Conservation (phyloP, 1,140 invertebrate species). For the Capitella teleta region DNA sequence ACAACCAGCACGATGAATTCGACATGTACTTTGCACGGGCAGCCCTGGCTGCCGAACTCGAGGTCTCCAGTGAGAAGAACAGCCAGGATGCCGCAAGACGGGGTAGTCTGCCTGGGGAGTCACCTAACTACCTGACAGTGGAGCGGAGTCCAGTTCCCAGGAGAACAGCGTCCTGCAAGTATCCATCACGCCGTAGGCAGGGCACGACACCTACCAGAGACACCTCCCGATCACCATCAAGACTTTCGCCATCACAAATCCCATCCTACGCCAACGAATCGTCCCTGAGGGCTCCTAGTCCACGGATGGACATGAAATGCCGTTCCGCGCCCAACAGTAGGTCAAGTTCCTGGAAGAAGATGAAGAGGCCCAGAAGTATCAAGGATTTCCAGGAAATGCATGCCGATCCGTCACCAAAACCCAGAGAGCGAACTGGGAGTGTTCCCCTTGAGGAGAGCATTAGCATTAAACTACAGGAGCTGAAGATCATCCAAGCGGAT, state of each 20-base stretch:
- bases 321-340: conserved; percentile 10
- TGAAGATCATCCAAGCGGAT: conserved; percentile 7
- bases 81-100: conserved; percentile 7
- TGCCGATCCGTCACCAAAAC: conserved; percentile 15
- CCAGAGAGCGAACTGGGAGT: not conserved
- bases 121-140: not conserved
- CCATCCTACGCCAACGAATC: not conserved
- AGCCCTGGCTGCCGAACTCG: not conserved
- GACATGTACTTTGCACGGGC: conserved; percentile 10
- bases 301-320: conserved; percentile 5
- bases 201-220: conserved; percentile 1
- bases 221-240: not conserved
- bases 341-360: conserved; percentile 14
- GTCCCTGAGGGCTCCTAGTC: conserved; percentile 4
- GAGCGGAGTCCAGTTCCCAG: not conserved
- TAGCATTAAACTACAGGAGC: conserved; percentile 5
- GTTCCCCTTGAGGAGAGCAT: conserved; percentile 4
- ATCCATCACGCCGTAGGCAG: conserved; percentile 7
- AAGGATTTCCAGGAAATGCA: conserved; percentile 47
- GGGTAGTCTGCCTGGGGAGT: conserved; percentile 9
- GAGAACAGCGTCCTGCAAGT: conserved; percentile 9
- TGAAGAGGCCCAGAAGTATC: conserved; percentile 5
- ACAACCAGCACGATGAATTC: conserved; percentile 14
- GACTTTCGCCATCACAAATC: not conserved
- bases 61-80: too few species aligned